Evolutionary conservation across 2,797 vertebrate species (phyloP), one percentile per base, ranked within the genome.

Genomic region (Crenuchus spilurus): DNA sequence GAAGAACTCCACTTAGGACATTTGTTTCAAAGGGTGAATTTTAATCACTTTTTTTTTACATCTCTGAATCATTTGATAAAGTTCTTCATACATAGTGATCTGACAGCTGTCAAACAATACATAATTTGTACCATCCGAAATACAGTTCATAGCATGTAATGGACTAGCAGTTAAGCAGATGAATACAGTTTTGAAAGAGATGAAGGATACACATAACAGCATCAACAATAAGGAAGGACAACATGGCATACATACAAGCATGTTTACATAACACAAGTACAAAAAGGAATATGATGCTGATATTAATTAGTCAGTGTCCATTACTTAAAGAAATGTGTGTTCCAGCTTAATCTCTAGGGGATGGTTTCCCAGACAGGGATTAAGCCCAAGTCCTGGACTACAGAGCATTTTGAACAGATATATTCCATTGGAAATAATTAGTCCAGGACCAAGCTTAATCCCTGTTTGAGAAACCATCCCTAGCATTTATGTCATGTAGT

Each of bases 51-150:
- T 7, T 6, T 39, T 24, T 58, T 16, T 41, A 28, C 24, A 26
- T 30, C 3, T 16, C 30, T 26, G 2, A 18, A n/a, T n/a, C n/a
- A n/a, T n/a, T 13, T 28, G 8, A 1, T 69, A 33, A 63, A 7
- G 35, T 18, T 20, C 3, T 39, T 76, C 22, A 42, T 63, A 24
- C 58, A 62, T 42, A 63, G 67, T 60, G n/a, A 52, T 52, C 4
- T 2, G 24, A 58, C 11, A 26, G 11, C n/a, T 66, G 52, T 55
- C 10, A 55, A 62, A 68, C 28, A 75, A 75, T 67, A 39, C 57
- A 68, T 61, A 33, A 31, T 48, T 41, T 48, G 54, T 46, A 70
- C 41, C 31, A 49, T 41, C n/a, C 30, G 41, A 70, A 54, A 13
- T 24, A 26, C 30, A 57, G 62, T 52, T 22, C n/a, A 57, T 24